phyloP scores from a whole-genome alignment of 2,888 invertebrate species.

The Parelbella ahira region DNA sequence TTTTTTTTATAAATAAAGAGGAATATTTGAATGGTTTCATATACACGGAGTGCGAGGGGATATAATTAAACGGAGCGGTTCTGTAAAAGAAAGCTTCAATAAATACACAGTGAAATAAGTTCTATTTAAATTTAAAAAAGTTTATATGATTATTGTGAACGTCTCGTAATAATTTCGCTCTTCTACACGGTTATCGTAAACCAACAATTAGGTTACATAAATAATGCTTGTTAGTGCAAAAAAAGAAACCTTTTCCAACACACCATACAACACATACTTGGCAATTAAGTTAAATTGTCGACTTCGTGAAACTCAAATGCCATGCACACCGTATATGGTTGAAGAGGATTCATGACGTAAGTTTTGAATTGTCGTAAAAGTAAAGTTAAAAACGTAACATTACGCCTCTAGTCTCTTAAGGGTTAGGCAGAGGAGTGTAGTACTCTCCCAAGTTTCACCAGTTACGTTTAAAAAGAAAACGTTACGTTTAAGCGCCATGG shows the following conservation, averaged over 20 bases:
- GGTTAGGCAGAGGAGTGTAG: too few species aligned
- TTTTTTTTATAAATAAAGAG: too few species aligned
- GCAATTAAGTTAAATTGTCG: conserved; percentile 28
- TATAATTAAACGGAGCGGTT: too few species aligned
- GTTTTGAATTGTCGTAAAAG: conserved; percentile 15
- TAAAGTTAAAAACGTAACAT: too few species aligned
- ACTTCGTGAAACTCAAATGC: conserved; percentile 29
- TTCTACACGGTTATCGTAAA: conserved; percentile 19
- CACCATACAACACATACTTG: conserved; percentile 18
- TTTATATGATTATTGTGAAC: conserved; percentile 19
- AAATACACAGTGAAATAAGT: too few species aligned
- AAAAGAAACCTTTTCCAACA: conserved; percentile 17
- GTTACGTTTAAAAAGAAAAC: too few species aligned
- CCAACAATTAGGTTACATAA: conserved; percentile 20
- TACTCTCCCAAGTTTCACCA: too few species aligned
- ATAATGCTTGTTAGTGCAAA: conserved; percentile 21
- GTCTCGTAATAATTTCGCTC: conserved; percentile 11
- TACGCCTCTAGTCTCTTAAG: too few species aligned
- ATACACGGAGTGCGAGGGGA: too few species aligned
- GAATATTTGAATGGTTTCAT: too few species aligned
- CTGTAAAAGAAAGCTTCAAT: too few species aligned
- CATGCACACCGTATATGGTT: conserved; percentile 21
- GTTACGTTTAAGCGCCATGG: too few species aligned
- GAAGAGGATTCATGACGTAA: conserved; percentile 17
- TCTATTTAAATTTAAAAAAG: conserved; percentile 20